Evolutionary conservation across 64 coral and sea anemone species (phyloP).

Genomic region (Platygyra sinensis): DNA sequence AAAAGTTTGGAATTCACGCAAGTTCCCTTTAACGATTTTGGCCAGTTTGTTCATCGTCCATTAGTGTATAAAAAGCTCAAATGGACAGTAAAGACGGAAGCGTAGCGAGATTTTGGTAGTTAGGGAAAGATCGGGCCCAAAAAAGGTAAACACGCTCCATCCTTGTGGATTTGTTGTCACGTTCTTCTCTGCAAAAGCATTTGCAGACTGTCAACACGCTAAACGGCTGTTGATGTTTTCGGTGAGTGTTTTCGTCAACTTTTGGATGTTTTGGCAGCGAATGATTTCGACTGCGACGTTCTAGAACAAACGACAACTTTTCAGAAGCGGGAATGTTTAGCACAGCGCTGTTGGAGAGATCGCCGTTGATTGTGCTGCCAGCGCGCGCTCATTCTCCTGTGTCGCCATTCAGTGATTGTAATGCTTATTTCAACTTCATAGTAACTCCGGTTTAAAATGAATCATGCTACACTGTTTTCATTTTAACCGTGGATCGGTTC

Average conservation of each 20-base stretch:
- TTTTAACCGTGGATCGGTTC: not conserved
- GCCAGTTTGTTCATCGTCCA: not conserved
- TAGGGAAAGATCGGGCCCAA: not conserved
- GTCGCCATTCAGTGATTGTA: slow-evolving; percentile 4
- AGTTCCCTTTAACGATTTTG: not conserved
- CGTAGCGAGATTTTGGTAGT: not conserved
- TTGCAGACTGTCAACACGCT: slow-evolving; percentile 12
- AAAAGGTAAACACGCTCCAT: not conserved
- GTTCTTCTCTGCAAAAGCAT: not conserved
- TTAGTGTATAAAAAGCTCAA: not conserved
- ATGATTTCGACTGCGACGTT: not conserved
- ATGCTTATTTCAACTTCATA: slow-evolving; percentile 8
- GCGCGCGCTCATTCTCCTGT: not conserved
- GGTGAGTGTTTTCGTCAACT: not conserved
- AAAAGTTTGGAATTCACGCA: not conserved
- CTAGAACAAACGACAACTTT: slow-evolving; percentile 21
- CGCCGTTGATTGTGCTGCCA: not conserved
- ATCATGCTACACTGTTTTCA: not conserved
- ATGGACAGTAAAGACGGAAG: not conserved
- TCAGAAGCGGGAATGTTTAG: slow-evolving; percentile 37
- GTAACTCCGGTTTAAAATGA: not conserved
- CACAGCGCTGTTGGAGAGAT: slow-evolving; percentile 7
- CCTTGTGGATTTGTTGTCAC: not conserved
- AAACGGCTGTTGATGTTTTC: slow-evolving; percentile 26
- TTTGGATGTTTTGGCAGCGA: not conserved